A percentile compares a stretch with the other conserved stretches of the same genome.
Evolutionary conservation across 2,888 invertebrate species (phyloP).

Genomic region (Aricia artaxerxes): DNA sequence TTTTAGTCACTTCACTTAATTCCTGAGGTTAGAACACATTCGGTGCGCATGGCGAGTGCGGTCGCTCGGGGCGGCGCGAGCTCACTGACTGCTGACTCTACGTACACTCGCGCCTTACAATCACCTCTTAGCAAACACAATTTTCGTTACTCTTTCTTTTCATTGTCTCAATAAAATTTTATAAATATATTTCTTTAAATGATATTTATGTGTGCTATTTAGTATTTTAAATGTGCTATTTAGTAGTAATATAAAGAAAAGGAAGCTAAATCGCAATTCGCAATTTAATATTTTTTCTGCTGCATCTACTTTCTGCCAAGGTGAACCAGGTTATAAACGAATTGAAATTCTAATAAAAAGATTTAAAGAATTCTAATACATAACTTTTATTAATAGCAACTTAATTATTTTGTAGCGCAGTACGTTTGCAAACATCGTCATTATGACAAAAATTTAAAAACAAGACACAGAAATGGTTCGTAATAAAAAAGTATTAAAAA

Average conservation of each 20-base stretch:
- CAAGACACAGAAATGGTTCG: background rate
- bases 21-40: slow-evolving; percentile 56
- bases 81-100: slow-evolving; percentile 54
- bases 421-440: background rate
- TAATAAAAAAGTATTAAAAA: background rate
- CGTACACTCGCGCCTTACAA: slow-evolving; percentile 37
- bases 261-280: background rate
- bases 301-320: slow-evolving; percentile 1
- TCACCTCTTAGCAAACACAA: background rate
- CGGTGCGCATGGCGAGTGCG: slow-evolving; percentile 62
- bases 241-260: background rate
- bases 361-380: background rate
- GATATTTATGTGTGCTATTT: background rate
- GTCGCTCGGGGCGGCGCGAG: slow-evolving; percentile 66
- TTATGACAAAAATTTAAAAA: background rate
- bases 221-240: background rate
- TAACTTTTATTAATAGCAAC: background rate
- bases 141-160: slow-evolving; percentile 12
- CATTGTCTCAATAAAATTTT: background rate
- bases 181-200: background rate
- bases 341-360: background rate
- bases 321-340: background rate
- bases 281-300: background rate
- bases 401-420: background rate
- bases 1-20: slow-evolving; percentile 67